Evolutionary conservation across 2,797 vertebrate genomes (phyloP).

Genomic region (Siniperca undulata): DNA sequence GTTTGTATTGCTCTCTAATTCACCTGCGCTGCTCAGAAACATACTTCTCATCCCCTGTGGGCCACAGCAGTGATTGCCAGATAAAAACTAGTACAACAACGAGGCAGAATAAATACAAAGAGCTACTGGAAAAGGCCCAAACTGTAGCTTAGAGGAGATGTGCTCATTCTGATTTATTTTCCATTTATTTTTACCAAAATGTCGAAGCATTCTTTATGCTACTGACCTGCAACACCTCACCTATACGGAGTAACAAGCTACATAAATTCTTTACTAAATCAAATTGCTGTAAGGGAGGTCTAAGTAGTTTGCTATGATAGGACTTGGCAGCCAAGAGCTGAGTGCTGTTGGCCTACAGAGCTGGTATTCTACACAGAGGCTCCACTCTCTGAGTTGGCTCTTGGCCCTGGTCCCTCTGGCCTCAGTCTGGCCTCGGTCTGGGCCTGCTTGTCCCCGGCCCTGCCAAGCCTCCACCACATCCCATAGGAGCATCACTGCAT

Average conservation of each 20-base stretch:
- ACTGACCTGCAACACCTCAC: slow-evolving; percentile 33
- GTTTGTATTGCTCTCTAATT: slow-evolving; percentile 43
- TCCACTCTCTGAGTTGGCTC: slow-evolving; percentile 75
- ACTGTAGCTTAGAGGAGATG: slow-evolving; percentile 26
- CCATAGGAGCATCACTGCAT: slow-evolving; percentile 75
- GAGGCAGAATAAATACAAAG: slow-evolving; percentile 39
- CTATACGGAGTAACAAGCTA: slow-evolving; percentile 34
- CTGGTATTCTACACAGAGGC: slow-evolving; percentile 70
- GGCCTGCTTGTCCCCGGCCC: slow-evolving; percentile 62
- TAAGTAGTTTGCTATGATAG: slow-evolving; percentile 61
- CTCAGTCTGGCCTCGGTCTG: slow-evolving; percentile 77
- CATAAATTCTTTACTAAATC: slow-evolving; percentile 49
- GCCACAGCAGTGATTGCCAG: slow-evolving; percentile 41
- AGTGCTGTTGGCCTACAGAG: slow-evolving; percentile 62
- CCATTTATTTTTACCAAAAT: slow-evolving; percentile 25
- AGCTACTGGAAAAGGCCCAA: slow-evolving; percentile 48
- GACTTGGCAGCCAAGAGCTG: slow-evolving; percentile 62
- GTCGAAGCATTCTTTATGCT: slow-evolving; percentile 15
- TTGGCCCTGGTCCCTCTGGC: slow-evolving; percentile 72
- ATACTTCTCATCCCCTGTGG: slow-evolving; percentile 44
- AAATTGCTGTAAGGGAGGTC: slow-evolving; percentile 68
- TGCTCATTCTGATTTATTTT: slow-evolving; percentile 46
- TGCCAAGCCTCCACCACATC: slow-evolving; percentile 77
- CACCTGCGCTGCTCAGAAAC: slow-evolving; percentile 56
- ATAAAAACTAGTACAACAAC: slow-evolving; percentile 41